Base-by-base conservation (phyloP, 2,797 vertebrate genomes). In the Aulostomus chinensis region DNA sequence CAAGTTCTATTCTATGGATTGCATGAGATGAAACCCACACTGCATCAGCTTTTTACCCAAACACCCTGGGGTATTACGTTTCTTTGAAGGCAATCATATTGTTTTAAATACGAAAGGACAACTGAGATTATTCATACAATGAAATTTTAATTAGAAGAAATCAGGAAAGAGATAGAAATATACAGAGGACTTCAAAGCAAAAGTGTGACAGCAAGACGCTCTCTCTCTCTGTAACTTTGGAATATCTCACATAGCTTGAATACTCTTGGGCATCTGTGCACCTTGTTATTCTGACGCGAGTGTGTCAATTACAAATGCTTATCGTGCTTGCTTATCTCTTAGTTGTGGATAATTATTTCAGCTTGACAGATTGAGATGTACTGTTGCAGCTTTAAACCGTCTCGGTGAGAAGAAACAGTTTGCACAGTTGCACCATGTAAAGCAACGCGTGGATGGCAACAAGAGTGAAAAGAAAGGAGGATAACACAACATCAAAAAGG, bases 201-300 rank as follows among this genome's bases (percentile, higher is more conserved):
- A n/a, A 52, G 25, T 7, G n/a, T 50, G 70, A 80, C 56, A 66
- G 62, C 49, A 60, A 58, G 20, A 13, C 12, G 43, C 52, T 76
- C 21, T 71, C 33, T 52, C 46, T 30, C 43, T 58, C 48, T 73
- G 71, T 42, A 45, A 65, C 58, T 61, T 81, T 41, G 45, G 46
- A 72, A 59, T 58, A 29, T 46, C 59, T 61, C 52, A 5, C 55
- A 36, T 35, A 42, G 59, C 62, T 73, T 6, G 42, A 66, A 77
- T 73, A 72, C 72, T 68, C 76, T 35, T 24, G 68, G 60, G 78
- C 39, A 54, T 76, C 67, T 57, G 26, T 58, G 67, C 69, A 68
- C 58, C 73, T 78, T 73, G 71, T 82, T 69, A 68, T 72, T 74
- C 52, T 50, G 58, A 84, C 69, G 77, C 82, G 71, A 77, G 73